These are phyloP conservation scores for Mus musculus DNA, from an alignment of 2,113 vertebrate species.

Conservation along the genomic window GRCm39 chr17:68000001-68000500, in stretches of 20 bases:
- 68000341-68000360: background rate
- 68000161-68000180: background rate
- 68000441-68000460: background rate
- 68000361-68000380: rapidly evolving
- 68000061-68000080: background rate
- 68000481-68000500: background rate
- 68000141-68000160: background rate
- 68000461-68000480: background rate
- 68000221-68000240: background rate
- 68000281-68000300: background rate
- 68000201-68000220: background rate
- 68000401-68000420: background rate
- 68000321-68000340: background rate
- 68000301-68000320: background rate
- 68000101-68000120: background rate
- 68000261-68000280: too few species aligned
- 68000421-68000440: background rate
- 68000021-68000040: background rate
- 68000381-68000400: background rate
- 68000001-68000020: background rate
- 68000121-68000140: background rate
- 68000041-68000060: background rate
- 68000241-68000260: background rate
- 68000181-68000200: background rate
- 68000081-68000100: background rate